Evolutionary conservation across 2,888 invertebrate species (phyloP).

Genomic region (Volucella inanis): DNA sequence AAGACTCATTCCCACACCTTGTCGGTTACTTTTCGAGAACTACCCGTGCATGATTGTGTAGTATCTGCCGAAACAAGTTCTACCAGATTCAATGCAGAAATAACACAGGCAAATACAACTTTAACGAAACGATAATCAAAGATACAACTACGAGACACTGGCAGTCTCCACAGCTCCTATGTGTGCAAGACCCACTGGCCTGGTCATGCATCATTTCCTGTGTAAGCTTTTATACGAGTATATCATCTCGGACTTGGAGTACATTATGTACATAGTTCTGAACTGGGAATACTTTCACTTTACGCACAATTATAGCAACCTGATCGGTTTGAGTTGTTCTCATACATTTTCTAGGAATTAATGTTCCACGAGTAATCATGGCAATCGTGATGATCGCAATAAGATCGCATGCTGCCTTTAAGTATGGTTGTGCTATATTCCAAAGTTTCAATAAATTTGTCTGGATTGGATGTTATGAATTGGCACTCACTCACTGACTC

Average conservation of each 20-base stretch:
- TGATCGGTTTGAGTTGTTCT: conserved; percentile 13
- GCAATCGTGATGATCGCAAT: conserved; percentile 6
- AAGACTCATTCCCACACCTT: not conserved
- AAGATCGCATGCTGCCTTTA: not conserved
- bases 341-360: not conserved
- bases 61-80: conserved; percentile 64
- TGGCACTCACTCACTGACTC: not conserved
- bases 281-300: conserved; percentile 61
- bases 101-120: conserved; percentile 19
- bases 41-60: conserved; percentile 42
- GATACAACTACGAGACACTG: conserved; percentile 22
- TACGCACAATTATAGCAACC: conserved; percentile 29
- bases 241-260: conserved; percentile 30
- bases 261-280: not conserved
- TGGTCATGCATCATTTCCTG: conserved; percentile 71
- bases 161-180: not conserved
- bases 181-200: conserved; percentile 68
- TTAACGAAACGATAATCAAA: conserved; percentile 34
- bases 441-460: too few species aligned
- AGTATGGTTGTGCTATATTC: too few species aligned
- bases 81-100: conserved; percentile 64
- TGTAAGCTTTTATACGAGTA: conserved; percentile 24
- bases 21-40: conserved; percentile 26
- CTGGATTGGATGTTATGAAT: too few species aligned
- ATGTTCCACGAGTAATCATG: not conserved